Base-by-base conservation (phyloP, 2,797 vertebrate genomes). In the Allobates femoralis region DNA sequence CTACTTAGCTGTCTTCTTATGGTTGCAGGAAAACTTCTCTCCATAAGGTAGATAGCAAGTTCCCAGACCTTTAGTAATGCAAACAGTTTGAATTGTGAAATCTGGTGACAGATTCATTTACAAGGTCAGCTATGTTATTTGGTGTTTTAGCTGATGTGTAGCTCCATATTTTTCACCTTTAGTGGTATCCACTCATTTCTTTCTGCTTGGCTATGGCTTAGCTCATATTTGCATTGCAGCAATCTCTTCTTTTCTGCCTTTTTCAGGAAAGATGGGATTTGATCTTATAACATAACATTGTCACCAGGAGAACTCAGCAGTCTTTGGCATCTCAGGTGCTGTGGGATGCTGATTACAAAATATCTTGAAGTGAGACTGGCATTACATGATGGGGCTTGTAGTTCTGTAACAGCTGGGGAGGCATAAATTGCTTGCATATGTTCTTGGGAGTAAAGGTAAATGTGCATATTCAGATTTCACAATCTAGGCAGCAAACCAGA, bases 381-480 rank as follows among this genome's bases (percentile, higher is more conserved):
- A 56, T 5, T 6, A 10, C 58, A 37, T 79, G 32, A 58, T 62
- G 77, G 77, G 30, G 34, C 11, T 79, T 79, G 56, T 79, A 79
- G 77, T 79, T 60, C 32, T 41, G 14, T n/a, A 62, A n/a, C 32
- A 60, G 55, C 76, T 78, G 23, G 4, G 11, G 11, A 37, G 55
- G 19, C 53, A 78, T 28, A 56, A 55, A 56, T 78, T 56, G 53
- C 51, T 34, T 32, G 5, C 75, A 58, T 79, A 55, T 79, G 76
- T 41, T 58, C 23, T 60, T 60, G 11, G 55, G 21, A 26, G 34
- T 26, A n/a, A 15, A 60, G 21, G 19, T 60, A 79, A 60, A 23
- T 73, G 30, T n/a, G 37, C n/a, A 73, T 41, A 83, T 83, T 41
- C 56, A 28, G 37, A 84, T 76, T 66, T 77, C 28, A 77, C 26